Conservation (phyloP, 2,797 vertebrate species). For the Myotis daubentonii region DNA sequence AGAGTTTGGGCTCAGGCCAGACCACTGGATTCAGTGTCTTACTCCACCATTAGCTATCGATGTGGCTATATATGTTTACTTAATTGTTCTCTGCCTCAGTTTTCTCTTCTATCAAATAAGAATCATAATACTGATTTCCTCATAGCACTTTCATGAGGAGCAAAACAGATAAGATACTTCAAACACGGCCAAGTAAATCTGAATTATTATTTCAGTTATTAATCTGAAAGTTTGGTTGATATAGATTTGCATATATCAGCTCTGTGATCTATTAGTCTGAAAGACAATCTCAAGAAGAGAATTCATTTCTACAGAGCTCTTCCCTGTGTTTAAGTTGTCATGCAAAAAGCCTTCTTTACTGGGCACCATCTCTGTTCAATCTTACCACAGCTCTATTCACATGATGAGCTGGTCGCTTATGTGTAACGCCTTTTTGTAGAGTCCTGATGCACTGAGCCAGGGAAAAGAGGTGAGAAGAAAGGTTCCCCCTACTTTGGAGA, state of each 20-base stretch:
- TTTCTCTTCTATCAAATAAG: neutral
- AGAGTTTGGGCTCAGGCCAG: neutral
- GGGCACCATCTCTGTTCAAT: neutral
- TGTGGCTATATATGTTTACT: neutral
- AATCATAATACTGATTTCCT: neutral
- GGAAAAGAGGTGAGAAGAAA: neutral
- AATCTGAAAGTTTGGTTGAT: neutral
- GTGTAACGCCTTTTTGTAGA: neutral
- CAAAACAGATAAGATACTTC: neutral
- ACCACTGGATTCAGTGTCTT: neutral
- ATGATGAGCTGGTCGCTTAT: accelerated
- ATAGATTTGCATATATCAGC: neutral
- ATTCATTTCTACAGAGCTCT: neutral
- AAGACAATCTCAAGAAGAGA: neutral
- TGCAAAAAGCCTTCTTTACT: neutral
- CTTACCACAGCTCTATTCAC: neutral
- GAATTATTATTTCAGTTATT: neutral
- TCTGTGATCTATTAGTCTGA: neutral
- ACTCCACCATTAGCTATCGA: neutral
- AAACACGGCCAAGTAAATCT: neutral
- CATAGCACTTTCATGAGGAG: neutral
- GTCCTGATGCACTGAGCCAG: neutral
- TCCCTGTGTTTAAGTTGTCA: neutral
- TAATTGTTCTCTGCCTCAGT: neutral
- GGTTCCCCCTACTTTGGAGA: neutral